Evolutionary conservation across 2,888 invertebrate genomes (phyloP).

Genomic region (Tetranychus truncatus): DNA sequence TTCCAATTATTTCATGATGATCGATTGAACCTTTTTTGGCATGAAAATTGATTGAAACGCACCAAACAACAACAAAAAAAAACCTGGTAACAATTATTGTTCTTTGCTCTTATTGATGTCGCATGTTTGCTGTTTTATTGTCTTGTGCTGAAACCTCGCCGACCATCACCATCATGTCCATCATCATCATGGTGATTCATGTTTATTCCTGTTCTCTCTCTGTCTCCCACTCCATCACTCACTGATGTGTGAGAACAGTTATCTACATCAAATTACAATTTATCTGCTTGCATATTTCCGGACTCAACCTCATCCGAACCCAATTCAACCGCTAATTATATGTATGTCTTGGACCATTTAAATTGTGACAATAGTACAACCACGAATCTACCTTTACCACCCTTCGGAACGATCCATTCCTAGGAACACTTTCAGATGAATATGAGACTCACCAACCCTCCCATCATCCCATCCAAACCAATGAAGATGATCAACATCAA

Average conservation of each 20-base stretch:
- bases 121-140: no score
- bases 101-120: no score
- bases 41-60: no score
- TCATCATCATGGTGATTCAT: neutral
- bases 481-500: neutral
- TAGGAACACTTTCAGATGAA: neutral
- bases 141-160: no score
- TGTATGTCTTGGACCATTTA: neutral
- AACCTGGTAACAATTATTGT: no score
- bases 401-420: slow-evolving; percentile 1
- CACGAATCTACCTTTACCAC: neutral
- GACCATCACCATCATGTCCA: neutral
- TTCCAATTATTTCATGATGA: no score
- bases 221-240: neutral
- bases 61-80: no score
- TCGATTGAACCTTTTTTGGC: no score
- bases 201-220: neutral
- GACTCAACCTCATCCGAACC: neutral
- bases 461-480: neutral
- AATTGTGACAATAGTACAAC: neutral
- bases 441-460: neutral
- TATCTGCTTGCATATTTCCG: neutral
- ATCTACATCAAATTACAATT: neutral
- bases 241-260: neutral
- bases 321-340: neutral